Conservation (phyloP, 1,140 invertebrate species). For the Orussus abietinus region DNA sequence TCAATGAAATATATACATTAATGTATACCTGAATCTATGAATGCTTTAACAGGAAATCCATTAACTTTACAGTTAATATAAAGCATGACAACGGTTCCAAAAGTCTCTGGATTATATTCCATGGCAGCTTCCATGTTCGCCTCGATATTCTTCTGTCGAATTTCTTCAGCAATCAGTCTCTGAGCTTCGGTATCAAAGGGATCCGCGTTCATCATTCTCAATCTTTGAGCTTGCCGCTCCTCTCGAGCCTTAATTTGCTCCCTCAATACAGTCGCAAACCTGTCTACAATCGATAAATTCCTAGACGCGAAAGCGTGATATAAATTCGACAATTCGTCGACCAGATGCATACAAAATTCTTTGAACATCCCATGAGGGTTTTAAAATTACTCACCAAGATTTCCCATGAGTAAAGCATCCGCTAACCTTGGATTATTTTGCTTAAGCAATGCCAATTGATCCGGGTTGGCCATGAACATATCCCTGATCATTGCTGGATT, state of each 20-base stretch:
- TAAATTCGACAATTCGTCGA: too few relatives aligned
- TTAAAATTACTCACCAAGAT: conserved; percentile 59
- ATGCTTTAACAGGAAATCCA: conserved; percentile 93
- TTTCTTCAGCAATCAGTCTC: conserved; percentile 91
- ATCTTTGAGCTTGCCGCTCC: conserved; percentile 75
- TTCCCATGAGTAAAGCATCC: conserved; percentile 82
- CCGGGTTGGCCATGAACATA: conserved; percentile 88
- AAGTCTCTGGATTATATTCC: conserved; percentile 96
- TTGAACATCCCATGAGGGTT: background rate
- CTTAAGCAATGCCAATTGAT: conserved; percentile 84
- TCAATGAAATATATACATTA: too few relatives aligned
- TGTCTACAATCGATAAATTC: conserved; percentile 58
- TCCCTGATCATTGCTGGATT: conserved; percentile 86
- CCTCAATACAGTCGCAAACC: conserved; percentile 75
- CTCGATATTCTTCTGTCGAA: conserved; percentile 93
- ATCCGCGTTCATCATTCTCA: conserved; percentile 87
- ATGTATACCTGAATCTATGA: conserved; percentile 93
- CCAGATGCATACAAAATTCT: too few relatives aligned
- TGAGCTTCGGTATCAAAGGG: conserved; percentile 95
- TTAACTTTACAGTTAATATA: conserved; percentile 97
- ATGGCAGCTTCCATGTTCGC: conserved; percentile 98
- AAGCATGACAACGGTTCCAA: conserved; percentile 95
- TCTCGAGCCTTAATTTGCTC: conserved; percentile 76
- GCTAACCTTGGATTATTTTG: conserved; percentile 92
- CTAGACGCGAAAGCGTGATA: conserved; percentile 3